phyloP scores from a whole-genome alignment of 2,113 vertebrate genomes.

The Numida meleagris region DNA sequence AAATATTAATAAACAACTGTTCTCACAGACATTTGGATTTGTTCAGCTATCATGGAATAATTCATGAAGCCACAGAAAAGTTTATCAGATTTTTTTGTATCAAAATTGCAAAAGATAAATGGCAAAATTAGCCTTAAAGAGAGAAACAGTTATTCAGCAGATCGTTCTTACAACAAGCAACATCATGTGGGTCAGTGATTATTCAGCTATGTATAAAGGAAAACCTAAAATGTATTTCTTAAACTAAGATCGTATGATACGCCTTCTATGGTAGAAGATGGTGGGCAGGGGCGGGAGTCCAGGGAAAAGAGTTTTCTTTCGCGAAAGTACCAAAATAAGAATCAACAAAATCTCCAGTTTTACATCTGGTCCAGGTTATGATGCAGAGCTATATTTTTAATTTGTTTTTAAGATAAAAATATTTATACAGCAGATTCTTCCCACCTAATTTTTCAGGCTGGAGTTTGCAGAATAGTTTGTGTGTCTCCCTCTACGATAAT shows the following conservation, averaged over 20 bases:
- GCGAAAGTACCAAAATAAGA: background rate
- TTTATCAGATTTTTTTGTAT: background rate
- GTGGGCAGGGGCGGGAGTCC: background rate
- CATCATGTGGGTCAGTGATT: background rate
- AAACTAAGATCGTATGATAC: background rate
- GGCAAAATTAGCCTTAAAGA: background rate
- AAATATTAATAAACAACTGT: background rate
- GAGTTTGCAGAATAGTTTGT: background rate
- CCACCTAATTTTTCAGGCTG: background rate
- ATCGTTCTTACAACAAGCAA: background rate
- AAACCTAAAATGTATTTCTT: background rate
- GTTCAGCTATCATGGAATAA: background rate
- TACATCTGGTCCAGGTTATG: background rate
- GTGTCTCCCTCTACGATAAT: background rate
- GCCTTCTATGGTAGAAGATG: fast-evolving
- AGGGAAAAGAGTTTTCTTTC: background rate
- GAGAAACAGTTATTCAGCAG: background rate
- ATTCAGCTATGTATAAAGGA: background rate
- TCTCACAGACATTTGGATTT: background rate
- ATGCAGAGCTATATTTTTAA: fast-evolving
- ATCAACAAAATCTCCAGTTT: fast-evolving
- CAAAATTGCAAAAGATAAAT: background rate
- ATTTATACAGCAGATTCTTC: background rate
- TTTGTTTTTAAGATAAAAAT: background rate
- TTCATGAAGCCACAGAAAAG: background rate